Evolutionary conservation across 2,888 invertebrate species (phyloP).

Genomic region (Deroplatys truncata): DNA sequence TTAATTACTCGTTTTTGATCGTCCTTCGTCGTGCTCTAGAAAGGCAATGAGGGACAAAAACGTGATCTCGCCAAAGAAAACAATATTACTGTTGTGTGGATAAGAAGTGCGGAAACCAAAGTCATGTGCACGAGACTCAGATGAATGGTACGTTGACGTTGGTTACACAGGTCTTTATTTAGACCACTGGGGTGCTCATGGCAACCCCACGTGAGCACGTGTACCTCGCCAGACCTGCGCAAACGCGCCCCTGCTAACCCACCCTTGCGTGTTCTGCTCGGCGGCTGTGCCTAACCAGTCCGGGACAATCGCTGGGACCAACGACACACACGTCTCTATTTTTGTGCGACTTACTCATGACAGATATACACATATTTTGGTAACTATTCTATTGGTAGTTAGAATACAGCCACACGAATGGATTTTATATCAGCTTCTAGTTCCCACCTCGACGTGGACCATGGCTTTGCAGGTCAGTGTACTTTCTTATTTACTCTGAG

Average conservation of each 20-base stretch:
- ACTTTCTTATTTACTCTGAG: background rate
- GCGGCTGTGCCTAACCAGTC: background rate
- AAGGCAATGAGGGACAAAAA: no score
- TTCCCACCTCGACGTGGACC: background rate
- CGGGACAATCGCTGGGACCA: background rate
- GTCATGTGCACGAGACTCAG: background rate
- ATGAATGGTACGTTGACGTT: background rate
- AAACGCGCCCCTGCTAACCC: background rate
- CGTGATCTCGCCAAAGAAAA: no score
- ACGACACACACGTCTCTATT: background rate
- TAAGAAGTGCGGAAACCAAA: background rate
- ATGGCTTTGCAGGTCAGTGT: background rate
- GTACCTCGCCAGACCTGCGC: background rate
- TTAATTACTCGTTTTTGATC: no score
- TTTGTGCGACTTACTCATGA: background rate
- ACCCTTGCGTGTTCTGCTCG: background rate
- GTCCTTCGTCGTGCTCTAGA: no score
- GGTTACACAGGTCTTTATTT: background rate
- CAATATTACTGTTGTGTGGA: background rate
- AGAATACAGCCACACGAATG: background rate
- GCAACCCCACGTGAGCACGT: slow-evolving; percentile 1
- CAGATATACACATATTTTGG: background rate
- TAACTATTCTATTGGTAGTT: background rate
- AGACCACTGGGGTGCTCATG: background rate
- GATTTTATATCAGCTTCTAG: background rate